A percentile compares a stretch with the other conserved stretches of the same genome.
phyloP scores from a whole-genome alignment of 2,797 vertebrate genomes.

The Anomalospiza imberbis region DNA sequence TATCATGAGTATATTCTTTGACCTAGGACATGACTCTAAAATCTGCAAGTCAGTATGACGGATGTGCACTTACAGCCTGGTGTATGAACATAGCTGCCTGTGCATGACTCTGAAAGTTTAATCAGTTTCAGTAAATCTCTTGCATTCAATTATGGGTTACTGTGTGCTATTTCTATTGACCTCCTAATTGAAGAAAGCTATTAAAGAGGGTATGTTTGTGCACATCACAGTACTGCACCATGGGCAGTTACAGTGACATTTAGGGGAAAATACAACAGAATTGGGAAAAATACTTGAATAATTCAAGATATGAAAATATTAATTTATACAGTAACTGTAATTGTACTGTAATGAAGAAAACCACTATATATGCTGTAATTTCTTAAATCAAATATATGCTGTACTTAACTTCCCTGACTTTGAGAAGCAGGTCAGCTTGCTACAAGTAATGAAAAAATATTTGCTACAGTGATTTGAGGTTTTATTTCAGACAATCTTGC shows the following conservation, averaged over 20 bases:
- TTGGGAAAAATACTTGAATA: not conserved
- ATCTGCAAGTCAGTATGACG: conserved; percentile 43
- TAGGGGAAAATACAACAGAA: not conserved
- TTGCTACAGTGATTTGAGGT: not conserved
- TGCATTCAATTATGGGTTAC: conserved; percentile 44
- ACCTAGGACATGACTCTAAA: conserved; percentile 37
- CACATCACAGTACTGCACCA: not conserved
- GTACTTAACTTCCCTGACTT: not conserved
- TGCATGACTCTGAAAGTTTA: conserved; percentile 50
- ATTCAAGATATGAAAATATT: not conserved
- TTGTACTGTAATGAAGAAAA: not conserved
- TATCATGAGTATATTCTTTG: conserved; percentile 23
- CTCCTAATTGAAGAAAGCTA: conserved; percentile 18
- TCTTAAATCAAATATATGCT: not conserved
- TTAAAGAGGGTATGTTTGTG: not conserved
- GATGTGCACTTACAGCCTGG: conserved; percentile 17
- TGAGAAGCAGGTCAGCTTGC: not conserved
- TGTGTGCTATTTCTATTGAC: conserved; percentile 17
- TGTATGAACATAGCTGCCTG: not conserved
- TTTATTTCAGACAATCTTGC: not conserved
- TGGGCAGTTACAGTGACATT: not conserved
- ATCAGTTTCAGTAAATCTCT: conserved; percentile 48
- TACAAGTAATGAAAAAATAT: not conserved
- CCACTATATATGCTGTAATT: not conserved
- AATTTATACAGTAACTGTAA: not conserved